Evolutionary conservation across 2,797 vertebrate species (phyloP), one percentile per base, ranked within the genome.

Genomic region (Telmatherina bonti): DNA sequence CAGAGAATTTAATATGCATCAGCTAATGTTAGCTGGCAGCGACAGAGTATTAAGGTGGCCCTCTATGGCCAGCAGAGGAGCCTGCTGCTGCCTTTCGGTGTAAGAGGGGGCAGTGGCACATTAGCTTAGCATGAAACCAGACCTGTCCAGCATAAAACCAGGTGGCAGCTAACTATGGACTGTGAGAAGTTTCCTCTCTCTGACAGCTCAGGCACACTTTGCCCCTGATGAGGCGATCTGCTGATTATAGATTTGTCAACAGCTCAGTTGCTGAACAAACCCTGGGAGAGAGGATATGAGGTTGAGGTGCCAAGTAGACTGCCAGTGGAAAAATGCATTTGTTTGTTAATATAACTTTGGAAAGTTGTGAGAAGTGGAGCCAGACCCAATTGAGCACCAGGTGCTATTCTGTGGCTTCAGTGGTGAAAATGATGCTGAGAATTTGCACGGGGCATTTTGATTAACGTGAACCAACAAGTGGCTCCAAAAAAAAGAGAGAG

Each of bases 1-100:
- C 71, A 76, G 88, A 89, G 84, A 93, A 92, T 90, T 89, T 84
- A 90, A 93, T 91, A 91, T 87, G 83, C 82, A 74, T 80, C 81
- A 52, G 75, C 82, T 74, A 83, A 85, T 70, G 84, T 88, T 81
- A 90, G 81, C 76, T 81, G 79, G 80, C 77, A 68, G 59, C 26
- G 67, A 74, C 81, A 90, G 83, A 89, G 79, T 70, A 83, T 72
- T 81, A 72, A 27, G 35, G 55, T 43, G 72, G 79, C 72, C 72
- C 72, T 81, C 79, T 82, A 67, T 53, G 61, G 78, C 71, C 70
- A 13, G 0, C 27, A 36, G 51, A 76, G 53, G 11, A n/a, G 75
- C 63, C 61, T 4, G 75, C 53, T 57, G 63, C 57, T 33, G 75
- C 63, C 77, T 65, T 70, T 70, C 49, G 26, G 59, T 30, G 66